Base-by-base conservation (phyloP, 53 echinoderm and acorn worm genomes). In the Astropecten irregularis region DNA sequence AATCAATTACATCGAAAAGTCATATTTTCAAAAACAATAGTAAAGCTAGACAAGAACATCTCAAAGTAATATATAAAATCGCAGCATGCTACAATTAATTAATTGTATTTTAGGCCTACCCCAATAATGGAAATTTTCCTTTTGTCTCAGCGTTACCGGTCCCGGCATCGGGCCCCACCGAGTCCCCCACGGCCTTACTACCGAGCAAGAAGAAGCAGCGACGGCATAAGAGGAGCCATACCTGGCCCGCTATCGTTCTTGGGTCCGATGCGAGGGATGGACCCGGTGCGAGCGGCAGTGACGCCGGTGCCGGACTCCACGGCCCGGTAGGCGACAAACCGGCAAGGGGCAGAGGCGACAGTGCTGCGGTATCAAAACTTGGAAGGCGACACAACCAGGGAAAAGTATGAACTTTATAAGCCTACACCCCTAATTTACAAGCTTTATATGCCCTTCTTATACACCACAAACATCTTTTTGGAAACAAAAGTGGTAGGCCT, bases 171-270 rank as follows among this genome's bases (percentile, higher is more conserved):
- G 27, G 60, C 31, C 27, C 28, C 28, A 9, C 63, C 47, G 47
- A 36, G 13, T 35, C 32, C 30, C 39, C 6, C 34, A 28, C 47
- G 38, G 19, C 40, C 0, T 25, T 22, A 18, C 33, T 37, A 3
- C 55, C 55, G 6, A 74, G 22, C 55, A 74, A 74, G 40, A 74
- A 56, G 55, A 74, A 57, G 19, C 74, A 37, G 26, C 53, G 56
- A 2, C 57, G 74, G 1, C 74, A 74, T 40, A 34, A 34, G 74
- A 31, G 56, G 25, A 55, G 31, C 28, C 74, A 56, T 9, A 74
- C 74, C 23, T 74, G 74, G 74, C 74, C 74, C 14, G 54, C 33
- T 25, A 22, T 74, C 64, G 29, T 19, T 14, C 49, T 37, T 38
- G 55, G 56, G 55, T 19, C 57, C 3, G 57, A 56, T 15, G 39